These are phyloP conservation scores for Micrasema longulum DNA, from an alignment of 1,140 invertebrate species.

Conservation along the genomic window DNA sequence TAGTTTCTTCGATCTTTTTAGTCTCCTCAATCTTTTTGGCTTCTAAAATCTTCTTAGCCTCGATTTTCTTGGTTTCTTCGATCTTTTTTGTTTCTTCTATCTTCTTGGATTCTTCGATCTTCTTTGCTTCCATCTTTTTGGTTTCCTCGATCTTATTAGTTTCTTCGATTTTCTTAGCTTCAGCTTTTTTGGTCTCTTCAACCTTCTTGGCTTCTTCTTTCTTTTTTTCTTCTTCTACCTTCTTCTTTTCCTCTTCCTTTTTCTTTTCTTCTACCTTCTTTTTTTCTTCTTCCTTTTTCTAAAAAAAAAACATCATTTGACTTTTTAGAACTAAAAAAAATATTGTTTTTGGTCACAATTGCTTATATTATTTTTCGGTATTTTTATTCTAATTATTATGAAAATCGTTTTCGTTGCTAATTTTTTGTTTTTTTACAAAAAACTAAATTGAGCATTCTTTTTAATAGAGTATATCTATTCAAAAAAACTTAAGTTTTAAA, in stretches of 20 bases:
- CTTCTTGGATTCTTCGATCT: conserved; percentile 59
- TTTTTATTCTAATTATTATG: no score
- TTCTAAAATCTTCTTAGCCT: conserved; percentile 57
- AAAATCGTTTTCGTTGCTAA: no score
- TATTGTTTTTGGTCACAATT: no score
- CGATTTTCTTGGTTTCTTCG: conserved; percentile 62
- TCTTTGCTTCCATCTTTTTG: conserved; percentile 60
- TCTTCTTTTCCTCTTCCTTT: conserved; percentile 48
- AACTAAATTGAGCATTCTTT: no score
- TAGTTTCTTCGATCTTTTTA: conserved; percentile 49
- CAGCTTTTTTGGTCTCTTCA: conserved; percentile 59
- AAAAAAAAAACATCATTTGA: no score
- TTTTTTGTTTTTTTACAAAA: no score
- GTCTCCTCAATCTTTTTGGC: conserved; percentile 53
- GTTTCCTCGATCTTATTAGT: conserved; percentile 64
- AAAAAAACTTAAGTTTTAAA: no score
- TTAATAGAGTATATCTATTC: no score
- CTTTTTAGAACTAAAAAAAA: no score
- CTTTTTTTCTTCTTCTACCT: conserved; percentile 51
- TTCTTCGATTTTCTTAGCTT: conserved; percentile 61
- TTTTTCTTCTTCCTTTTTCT: conserved; percentile 46
- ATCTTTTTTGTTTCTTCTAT: conserved; percentile 67
- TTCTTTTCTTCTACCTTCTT: conserved; percentile 55
- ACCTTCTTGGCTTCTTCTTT: conserved; percentile 59
- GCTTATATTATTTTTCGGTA: no score